Evolutionary conservation across 2,797 vertebrate genomes (phyloP), one percentile per base, ranked within the genome.

Genomic region (Galago senegalensis): DNA sequence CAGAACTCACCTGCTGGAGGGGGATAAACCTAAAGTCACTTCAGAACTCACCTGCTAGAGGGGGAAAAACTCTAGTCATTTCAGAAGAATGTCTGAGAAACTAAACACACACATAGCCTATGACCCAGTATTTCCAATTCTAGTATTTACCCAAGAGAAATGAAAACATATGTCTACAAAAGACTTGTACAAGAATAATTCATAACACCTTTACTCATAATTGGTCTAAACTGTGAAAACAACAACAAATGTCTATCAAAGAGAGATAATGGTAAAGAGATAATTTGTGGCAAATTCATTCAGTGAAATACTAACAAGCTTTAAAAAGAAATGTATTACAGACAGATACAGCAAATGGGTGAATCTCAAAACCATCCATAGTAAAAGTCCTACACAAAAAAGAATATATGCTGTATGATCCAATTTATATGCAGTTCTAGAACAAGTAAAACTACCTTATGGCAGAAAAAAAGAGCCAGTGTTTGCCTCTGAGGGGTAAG

Each of bases 301-400:
- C 80, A 27, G 53, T 49, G 17, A 58, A 75, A 63, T 79, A 40
- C 21, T 13, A 83, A 88, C 65, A 58, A 75, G 18, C 34, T 80
- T 92, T 92, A 40, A 73, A 73, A 92, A 89, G 69, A 29, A 49
- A 88, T 8, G 23, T 72, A 76, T 77, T 89, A 63, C 23, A 83
- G 53, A 87, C 43, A 92, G 12, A 37, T 5, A 25, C 37, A 80
- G 70, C 53, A 67, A 79, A 43, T 84, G 43, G 20, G 67, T 82
- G 43, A 91, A 76, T 80, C 18, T 75, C 31, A 80, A 67, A 72
- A 29, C 56, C n/a, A 89, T 61, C 3, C 69, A 63, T 14, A 75
- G 58, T 89, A 60, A 49, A 83, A 65, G 37, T 2, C 67, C 86
- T 58, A 85, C 72, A 85, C 53, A 90, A 70, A 95, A 95, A 95